Percentiles rank a stretch among this genome's conserved stretches.
Conservation (phyloP, 2,797 vertebrate genomes). For the Melopsittacus undulatus region DNA sequence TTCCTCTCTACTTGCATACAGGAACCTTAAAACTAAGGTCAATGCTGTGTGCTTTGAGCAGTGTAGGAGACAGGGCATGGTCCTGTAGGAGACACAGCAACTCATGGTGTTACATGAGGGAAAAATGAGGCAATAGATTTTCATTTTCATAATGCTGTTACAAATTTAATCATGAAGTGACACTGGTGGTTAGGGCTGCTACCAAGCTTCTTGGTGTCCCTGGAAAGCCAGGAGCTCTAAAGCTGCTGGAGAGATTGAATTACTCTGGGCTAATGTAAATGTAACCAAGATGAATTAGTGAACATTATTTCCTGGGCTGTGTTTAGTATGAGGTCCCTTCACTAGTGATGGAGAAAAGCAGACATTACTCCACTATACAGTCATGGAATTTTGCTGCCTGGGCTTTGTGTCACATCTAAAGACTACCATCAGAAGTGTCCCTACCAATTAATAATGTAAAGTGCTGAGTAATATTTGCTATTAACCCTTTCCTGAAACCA, state of each 20-base stretch:
- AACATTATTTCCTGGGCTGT: not conserved
- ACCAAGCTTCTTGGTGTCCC: not conserved
- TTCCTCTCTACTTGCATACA: not conserved
- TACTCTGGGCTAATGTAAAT: not conserved
- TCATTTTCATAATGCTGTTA: not conserved
- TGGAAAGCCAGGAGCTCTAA: not conserved
- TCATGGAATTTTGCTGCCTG: not conserved
- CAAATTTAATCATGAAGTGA: not conserved
- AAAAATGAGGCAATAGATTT: not conserved
- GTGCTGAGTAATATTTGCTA: not conserved
- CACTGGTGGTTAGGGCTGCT: not conserved
- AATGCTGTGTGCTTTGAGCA: not conserved
- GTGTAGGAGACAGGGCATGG: not conserved
- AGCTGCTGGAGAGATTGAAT: not conserved
- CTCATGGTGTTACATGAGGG: not conserved
- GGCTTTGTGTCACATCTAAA: not conserved
- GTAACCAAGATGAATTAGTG: not conserved
- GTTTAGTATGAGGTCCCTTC: not conserved
- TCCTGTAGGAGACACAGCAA: not conserved
- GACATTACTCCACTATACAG: not conserved
- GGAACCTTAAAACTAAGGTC: not conserved
- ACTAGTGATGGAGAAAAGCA: not conserved
- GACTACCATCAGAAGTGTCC: not conserved
- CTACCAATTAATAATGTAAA: not conserved
- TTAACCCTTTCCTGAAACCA: not conserved